phyloP scores from a whole-genome alignment of 2,113 vertebrate species.

The Aviceda subcristata region DNA sequence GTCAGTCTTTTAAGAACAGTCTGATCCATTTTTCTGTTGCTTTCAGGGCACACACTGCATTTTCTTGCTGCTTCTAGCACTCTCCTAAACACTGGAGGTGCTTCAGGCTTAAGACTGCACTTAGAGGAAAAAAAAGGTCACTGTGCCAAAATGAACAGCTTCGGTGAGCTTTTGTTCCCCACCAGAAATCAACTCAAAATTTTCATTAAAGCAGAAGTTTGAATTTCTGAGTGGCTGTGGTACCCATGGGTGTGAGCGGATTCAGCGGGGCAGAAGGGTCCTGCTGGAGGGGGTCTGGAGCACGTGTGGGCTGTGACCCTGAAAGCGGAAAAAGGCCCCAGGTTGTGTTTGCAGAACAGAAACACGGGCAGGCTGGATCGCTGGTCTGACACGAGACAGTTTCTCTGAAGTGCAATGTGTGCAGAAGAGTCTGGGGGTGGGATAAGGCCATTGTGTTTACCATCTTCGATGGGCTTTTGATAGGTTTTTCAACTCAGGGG shows the following conservation, averaged over 20 bases:
- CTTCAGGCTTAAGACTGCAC: neutral
- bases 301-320: neutral
- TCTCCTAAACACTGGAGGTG: neutral
- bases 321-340: neutral
- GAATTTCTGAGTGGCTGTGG: neutral
- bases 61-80: neutral
- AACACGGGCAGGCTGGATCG: fast-evolving
- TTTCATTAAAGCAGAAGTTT: neutral
- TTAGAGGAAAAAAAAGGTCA: neutral
- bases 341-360: neutral
- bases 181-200: neutral
- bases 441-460: neutral
- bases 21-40: neutral
- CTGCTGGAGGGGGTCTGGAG: neutral
- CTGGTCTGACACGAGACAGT: neutral
- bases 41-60: neutral
- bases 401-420: neutral
- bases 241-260: fast-evolving
- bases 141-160: neutral
- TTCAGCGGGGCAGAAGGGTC: neutral
- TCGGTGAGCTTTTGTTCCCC: neutral
- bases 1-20: conserved; percentile 6
- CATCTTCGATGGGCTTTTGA: neutral
- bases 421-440: neutral
- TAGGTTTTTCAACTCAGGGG: neutral